These are phyloP conservation scores for Microplitis demolitor DNA, from an alignment of 1,140 invertebrate species.

Conservation along the genomic window DNA sequence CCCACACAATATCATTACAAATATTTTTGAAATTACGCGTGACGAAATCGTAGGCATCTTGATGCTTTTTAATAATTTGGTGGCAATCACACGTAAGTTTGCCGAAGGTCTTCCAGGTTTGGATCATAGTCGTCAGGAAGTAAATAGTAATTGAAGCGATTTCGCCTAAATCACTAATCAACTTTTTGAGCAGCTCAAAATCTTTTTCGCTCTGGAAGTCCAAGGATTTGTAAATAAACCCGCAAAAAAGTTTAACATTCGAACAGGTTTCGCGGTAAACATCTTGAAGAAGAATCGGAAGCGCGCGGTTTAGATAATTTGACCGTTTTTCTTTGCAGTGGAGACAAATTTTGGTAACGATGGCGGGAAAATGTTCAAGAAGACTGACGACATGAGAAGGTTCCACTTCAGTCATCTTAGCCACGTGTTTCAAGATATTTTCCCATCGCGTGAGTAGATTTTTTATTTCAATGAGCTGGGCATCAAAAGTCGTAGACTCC, in stretches of 20 bases:
- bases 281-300: slow-evolving; percentile 5
- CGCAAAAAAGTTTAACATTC: not conserved
- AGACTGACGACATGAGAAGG: not conserved
- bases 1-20: not conserved
- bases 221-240: not conserved
- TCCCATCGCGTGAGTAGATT: slow-evolving; percentile 7
- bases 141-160: slow-evolving; percentile 3
- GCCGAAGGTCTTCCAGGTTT: slow-evolving; percentile 9
- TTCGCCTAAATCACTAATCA: not conserved
- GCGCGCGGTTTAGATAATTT: not conserved
- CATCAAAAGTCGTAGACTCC: not conserved
- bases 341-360: slow-evolving; percentile 1
- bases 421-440: not conserved
- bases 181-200: not conserved
- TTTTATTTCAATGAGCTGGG: not conserved
- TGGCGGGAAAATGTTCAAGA: slow-evolving; percentile 5
- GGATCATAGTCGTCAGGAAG: not conserved
- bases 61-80: not conserved
- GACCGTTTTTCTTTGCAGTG: slow-evolving; percentile 12
- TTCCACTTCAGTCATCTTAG: not conserved
- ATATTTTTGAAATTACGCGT: not conserved
- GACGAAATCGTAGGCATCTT: not conserved
- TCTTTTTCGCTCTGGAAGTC: not conserved
- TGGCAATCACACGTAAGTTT: not conserved
- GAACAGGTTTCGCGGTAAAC: not conserved